These are phyloP conservation scores for Acholoe squamosa DNA, from an alignment of 2,888 invertebrate species.

Conservation along the genomic window DNA sequence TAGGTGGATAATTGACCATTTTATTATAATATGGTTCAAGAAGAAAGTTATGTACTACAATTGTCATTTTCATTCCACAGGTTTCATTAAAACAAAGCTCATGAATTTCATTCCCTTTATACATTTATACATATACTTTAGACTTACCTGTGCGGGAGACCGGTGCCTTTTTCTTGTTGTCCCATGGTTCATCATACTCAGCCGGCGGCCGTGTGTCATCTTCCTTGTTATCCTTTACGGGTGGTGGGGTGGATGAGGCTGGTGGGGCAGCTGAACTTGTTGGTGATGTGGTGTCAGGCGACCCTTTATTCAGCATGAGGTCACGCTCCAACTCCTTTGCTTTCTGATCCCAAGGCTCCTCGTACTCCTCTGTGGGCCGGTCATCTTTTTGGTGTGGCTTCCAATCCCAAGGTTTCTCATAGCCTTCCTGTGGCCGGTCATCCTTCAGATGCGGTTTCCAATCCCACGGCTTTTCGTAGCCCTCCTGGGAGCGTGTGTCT, in stretches of 20 bases:
- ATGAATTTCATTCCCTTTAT: too few relatives aligned
- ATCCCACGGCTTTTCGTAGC: slow-evolving; percentile 73
- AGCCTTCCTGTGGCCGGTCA: slow-evolving; percentile 67
- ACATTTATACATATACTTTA: too few relatives aligned
- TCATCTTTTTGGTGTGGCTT: slow-evolving; percentile 70
- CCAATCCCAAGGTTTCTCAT: slow-evolving; percentile 72
- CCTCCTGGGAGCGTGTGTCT: slow-evolving; percentile 70
- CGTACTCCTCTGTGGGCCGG: slow-evolving; percentile 69
- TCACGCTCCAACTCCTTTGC: slow-evolving; percentile 66
- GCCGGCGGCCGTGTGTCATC: slow-evolving; percentile 64
- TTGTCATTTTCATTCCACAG: too few relatives aligned
- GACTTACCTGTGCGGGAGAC: slow-evolving; percentile 54
- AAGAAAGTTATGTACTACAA: too few relatives aligned
- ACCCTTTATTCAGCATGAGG: slow-evolving; percentile 65
- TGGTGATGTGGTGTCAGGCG: slow-evolving; percentile 50
- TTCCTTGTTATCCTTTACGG: slow-evolving; percentile 36
- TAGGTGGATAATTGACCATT: too few relatives aligned
- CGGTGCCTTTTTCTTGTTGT: slow-evolving; percentile 80
- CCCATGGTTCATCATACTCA: slow-evolving; percentile 73
- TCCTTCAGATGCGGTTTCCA: slow-evolving; percentile 71
- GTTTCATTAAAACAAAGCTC: too few relatives aligned
- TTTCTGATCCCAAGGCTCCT: slow-evolving; percentile 70
- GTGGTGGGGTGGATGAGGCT: neutral
- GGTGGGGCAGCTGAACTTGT: slow-evolving; percentile 57
- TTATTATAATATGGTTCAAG: too few relatives aligned